phyloP scores from a whole-genome alignment of 2,797 vertebrate genomes.

The Propithecus deckenii region DNA sequence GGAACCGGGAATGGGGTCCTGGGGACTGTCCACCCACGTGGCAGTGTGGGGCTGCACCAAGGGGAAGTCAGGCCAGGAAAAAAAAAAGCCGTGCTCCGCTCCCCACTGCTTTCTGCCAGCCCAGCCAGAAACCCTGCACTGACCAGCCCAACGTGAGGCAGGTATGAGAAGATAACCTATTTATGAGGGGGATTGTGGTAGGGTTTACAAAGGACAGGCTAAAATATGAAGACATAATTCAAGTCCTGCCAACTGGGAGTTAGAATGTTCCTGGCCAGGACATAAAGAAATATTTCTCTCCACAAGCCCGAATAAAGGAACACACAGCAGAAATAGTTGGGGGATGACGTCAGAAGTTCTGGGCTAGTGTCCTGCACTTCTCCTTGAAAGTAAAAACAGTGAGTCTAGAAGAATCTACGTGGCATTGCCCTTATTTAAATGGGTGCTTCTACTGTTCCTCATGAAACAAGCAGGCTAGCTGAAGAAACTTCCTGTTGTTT shows the following conservation, averaged over 20 bases:
- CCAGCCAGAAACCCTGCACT: constrained; percentile 5
- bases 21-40: not conserved
- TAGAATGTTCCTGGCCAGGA: constrained; percentile 55
- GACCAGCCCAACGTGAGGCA: not conserved
- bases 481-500: constrained; percentile 51
- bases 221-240: constrained; percentile 54
- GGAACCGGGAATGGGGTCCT: not conserved
- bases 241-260: constrained; percentile 47
- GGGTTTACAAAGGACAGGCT: not conserved
- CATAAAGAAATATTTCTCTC: constrained; percentile 61
- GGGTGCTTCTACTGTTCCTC: not conserved
- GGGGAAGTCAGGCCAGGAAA: not conserved
- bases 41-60: not conserved
- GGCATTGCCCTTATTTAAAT: constrained; percentile 37
- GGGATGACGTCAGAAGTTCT: constrained; percentile 70
- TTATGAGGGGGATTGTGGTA: not conserved
- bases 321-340: constrained; percentile 76
- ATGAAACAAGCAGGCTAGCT: not conserved
- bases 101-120: not conserved
- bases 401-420: constrained; percentile 74
- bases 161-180: constrained; percentile 35
- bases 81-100: not conserved
- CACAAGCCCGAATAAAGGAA: constrained; percentile 70
- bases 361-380: constrained; percentile 76
- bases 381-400: constrained; percentile 72